These are phyloP conservation scores for Myripristis murdjan DNA, from an alignment of 2,797 vertebrate species.

Conservation along the genomic window DNA sequence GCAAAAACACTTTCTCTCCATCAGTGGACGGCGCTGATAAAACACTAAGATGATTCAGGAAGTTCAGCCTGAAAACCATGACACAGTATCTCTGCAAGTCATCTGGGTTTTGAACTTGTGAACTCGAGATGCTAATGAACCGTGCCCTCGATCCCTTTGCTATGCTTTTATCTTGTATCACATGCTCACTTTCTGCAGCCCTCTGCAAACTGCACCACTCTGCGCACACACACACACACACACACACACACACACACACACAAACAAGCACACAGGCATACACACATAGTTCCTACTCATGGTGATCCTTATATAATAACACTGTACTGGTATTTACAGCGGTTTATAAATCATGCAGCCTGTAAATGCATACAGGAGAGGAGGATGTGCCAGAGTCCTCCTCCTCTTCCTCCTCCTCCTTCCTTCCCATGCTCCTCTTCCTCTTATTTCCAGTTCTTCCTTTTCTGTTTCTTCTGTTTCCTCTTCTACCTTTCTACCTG, in stretches of 20 bases:
- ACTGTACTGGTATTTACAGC: conserved; percentile 63
- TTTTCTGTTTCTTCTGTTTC: conserved; percentile 22
- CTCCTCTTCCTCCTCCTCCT: not conserved
- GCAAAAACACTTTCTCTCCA: conserved; percentile 14
- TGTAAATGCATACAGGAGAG: conserved; percentile 32
- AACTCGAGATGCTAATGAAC: not conserved
- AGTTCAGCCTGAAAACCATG: not conserved
- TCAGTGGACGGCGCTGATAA: conserved; percentile 52
- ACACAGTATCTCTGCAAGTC: not conserved
- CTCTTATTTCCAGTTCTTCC: conserved; percentile 39
- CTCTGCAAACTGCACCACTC: conserved; percentile 39
- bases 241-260: not conserved
- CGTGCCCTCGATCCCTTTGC: conserved; percentile 43
- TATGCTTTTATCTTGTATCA: conserved; percentile 25
- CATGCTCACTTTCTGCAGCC: conserved; percentile 50
- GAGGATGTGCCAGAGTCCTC: conserved; percentile 2
- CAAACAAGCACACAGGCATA: not conserved
- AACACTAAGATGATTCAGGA: conserved; percentile 22
- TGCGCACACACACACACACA: conserved; percentile 62
- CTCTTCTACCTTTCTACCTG: conserved; percentile 34
- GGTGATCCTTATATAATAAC: conserved; percentile 47
- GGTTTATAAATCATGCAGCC: conserved; percentile 25
- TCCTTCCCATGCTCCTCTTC: conserved; percentile 34
- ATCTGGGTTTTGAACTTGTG: not conserved
- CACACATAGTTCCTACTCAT: conserved; percentile 21